Conservation (phyloP, 2,797 vertebrate genomes). For the Chelon auratus region DNA sequence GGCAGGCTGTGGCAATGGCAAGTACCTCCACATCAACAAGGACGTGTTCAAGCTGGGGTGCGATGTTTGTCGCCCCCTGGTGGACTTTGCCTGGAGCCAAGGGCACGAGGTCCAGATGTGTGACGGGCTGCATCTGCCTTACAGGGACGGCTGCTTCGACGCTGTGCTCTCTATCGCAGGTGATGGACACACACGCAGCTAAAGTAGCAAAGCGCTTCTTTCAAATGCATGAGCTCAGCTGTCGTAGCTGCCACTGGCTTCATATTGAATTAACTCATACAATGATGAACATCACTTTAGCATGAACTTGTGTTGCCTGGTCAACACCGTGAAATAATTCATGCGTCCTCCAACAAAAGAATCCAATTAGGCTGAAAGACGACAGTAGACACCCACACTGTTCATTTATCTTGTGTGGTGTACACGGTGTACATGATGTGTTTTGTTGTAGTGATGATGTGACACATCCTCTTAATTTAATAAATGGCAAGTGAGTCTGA, state of each 20-base stretch:
- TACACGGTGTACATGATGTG: slow-evolving; percentile 19
- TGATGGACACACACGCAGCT: slow-evolving; percentile 18
- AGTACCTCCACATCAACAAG: slow-evolving; percentile 87
- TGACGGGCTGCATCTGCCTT: slow-evolving; percentile 82
- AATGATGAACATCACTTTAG: slow-evolving; percentile 62
- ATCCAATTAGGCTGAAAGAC: slow-evolving; percentile 37
- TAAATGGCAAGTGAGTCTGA: slow-evolving; percentile 20
- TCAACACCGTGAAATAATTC: slow-evolving; percentile 63
- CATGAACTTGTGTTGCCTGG: slow-evolving; percentile 50
- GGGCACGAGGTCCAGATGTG: slow-evolving; percentile 82
- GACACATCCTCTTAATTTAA: slow-evolving; percentile 12
- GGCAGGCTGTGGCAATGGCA: slow-evolving; percentile 87
- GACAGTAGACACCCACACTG: slow-evolving; percentile 30
- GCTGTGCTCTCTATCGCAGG: slow-evolving; percentile 83
- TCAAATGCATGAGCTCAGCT: slow-evolving; percentile 13
- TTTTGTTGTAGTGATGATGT: slow-evolving; percentile 17
- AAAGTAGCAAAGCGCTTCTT: neutral
- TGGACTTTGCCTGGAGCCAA: slow-evolving; percentile 83
- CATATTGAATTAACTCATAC: slow-evolving; percentile 30
- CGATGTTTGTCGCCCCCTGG: slow-evolving; percentile 82
- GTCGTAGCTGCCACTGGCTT: slow-evolving; percentile 19
- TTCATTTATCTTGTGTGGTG: slow-evolving; percentile 20
- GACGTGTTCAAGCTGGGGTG: slow-evolving; percentile 85
- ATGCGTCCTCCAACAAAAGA: slow-evolving; percentile 40
- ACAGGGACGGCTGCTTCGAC: slow-evolving; percentile 80